A percentile compares a stretch with the other conserved stretches of the same genome.
These are phyloP conservation scores for Pammene fasciana DNA, from an alignment of 2,888 invertebrate species.

Conservation along the genomic window DNA sequence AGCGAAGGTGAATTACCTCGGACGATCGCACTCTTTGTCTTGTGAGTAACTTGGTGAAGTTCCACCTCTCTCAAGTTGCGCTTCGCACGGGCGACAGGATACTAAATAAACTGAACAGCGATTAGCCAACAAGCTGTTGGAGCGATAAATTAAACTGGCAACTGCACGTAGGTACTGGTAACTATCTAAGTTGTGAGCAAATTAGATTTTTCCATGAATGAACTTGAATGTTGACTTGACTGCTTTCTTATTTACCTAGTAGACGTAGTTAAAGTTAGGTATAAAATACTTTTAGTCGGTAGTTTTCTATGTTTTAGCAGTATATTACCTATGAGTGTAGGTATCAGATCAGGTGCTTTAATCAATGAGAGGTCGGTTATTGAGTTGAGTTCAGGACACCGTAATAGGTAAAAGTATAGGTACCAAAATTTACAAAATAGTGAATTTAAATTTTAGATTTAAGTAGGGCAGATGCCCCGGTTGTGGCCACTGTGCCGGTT, in stretches of 20 bases:
- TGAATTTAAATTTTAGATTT: no score
- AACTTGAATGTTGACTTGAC: slow-evolving; percentile 15
- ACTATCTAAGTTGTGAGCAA: slow-evolving; percentile 13
- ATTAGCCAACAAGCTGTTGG: slow-evolving; percentile 30
- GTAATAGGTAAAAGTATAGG: no score
- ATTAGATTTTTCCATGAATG: slow-evolving; percentile 29
- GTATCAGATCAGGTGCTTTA: no score
- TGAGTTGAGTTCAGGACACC: no score
- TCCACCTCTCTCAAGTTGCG: slow-evolving; percentile 33
- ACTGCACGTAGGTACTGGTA: slow-evolving; percentile 17
- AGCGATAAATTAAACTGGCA: slow-evolving; percentile 19
- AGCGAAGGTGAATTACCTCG: slow-evolving; percentile 47
- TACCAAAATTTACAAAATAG: no score
- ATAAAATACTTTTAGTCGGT: no score
- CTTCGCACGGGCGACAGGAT: slow-evolving; percentile 32
- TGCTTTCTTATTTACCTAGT: neutral
- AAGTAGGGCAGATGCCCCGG: no score
- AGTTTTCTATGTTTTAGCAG: no score
- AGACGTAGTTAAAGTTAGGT: no score
- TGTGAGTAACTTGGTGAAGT: slow-evolving; percentile 30
- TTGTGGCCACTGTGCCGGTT: no score
- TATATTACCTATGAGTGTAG: no score
- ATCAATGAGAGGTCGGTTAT: no score
- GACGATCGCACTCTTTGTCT: slow-evolving; percentile 49
- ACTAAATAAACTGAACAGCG: slow-evolving; percentile 38